These are phyloP conservation scores for Diarsia rubi DNA, from an alignment of 2,888 invertebrate genomes.

Conservation along the genomic window DNA sequence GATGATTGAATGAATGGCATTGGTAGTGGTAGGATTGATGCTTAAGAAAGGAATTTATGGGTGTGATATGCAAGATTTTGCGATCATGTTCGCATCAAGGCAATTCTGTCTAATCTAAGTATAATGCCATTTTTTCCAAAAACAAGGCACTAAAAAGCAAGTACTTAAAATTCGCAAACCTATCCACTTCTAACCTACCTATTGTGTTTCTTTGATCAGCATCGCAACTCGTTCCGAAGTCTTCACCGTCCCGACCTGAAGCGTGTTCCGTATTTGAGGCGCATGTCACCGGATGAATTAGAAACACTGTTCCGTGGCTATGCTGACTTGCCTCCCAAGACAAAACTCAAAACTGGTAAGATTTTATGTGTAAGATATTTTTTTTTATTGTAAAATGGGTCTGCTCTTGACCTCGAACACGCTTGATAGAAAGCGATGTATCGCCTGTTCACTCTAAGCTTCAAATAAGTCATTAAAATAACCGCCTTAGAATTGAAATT, in stretches of 20 bases:
- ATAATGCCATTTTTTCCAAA: neutral
- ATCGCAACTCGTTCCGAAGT: constrained; percentile 87
- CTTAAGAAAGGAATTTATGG: neutral
- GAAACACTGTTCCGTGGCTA: constrained; percentile 84
- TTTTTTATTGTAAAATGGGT: no score
- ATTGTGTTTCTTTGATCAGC: constrained; percentile 70
- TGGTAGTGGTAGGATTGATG: neutral
- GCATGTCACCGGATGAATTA: constrained; percentile 85
- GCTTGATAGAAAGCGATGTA: no score
- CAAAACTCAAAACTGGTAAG: constrained; percentile 68
- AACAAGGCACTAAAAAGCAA: no score
- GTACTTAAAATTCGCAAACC: neutral
- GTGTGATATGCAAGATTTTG: neutral
- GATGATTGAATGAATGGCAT: neutral
- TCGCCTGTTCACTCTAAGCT: no score
- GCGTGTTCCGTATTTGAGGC: constrained; percentile 85
- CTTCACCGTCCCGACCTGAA: constrained; percentile 88
- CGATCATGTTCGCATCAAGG: neutral
- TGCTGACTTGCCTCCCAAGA: constrained; percentile 75
- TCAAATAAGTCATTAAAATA: no score
- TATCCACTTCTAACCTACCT: neutral
- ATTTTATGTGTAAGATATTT: neutral
- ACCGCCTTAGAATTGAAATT: no score
- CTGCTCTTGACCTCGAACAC: no score
- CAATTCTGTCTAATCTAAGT: neutral